Conservation (phyloP, 2,113 vertebrate species). For the Gallinago media region DNA sequence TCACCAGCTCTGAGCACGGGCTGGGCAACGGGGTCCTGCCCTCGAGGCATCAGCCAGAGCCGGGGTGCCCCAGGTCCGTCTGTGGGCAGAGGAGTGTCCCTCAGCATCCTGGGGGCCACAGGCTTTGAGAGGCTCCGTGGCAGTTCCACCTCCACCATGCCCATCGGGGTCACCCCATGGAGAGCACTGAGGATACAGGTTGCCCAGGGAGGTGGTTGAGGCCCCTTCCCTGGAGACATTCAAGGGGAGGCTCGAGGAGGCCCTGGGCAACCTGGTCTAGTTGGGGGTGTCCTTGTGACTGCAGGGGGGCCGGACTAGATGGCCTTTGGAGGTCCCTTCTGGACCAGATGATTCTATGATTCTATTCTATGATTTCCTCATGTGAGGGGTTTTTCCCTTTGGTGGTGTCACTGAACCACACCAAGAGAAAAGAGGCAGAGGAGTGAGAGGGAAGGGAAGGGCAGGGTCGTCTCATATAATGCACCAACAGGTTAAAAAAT, state of each 20-base stretch:
- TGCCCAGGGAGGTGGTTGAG: too few relatives aligned
- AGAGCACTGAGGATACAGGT: neutral
- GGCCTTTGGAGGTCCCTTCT: too few relatives aligned
- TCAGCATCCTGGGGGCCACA: conserved; percentile 34
- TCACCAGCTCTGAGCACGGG: conserved; percentile 65
- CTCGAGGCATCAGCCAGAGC: conserved; percentile 61
- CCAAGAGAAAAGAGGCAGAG: neutral
- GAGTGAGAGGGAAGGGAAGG: too few relatives aligned
- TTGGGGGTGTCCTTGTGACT: too few relatives aligned
- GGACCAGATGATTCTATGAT: too few relatives aligned
- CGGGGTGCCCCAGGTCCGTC: conserved; percentile 46
- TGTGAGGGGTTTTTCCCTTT: neutral
- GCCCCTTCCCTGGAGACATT: too few relatives aligned
- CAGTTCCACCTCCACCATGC: conserved; percentile 38
- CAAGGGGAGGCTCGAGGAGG: too few relatives aligned
- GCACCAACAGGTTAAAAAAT: neutral
- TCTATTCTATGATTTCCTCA: neutral
- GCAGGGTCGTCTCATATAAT: neutral
- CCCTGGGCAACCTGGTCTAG: too few relatives aligned
- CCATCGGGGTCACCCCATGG: neutral
- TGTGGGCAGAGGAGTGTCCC: conserved; percentile 62
- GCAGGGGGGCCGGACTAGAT: too few relatives aligned
- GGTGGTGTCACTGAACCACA: neutral
- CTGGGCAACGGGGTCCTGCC: conserved; percentile 67
- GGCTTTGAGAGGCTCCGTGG: conserved; percentile 29